Conservation (phyloP, 2,888 invertebrate genomes). For the Pomacea canaliculata region DNA sequence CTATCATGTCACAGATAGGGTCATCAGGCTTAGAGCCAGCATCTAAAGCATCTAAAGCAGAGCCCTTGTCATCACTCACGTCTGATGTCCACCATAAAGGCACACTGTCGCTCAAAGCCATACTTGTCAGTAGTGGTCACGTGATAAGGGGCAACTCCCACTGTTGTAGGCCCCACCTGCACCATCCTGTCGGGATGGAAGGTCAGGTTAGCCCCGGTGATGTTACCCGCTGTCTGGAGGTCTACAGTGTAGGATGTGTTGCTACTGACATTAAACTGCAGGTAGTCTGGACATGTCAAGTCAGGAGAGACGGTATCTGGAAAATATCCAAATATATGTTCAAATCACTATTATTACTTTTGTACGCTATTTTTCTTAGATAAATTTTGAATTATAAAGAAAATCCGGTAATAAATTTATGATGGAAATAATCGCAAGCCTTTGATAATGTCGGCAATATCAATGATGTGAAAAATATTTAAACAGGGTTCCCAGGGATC, state of each 20-base stretch:
- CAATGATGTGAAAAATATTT: too few relatives aligned
- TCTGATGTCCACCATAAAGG: conserved; percentile 18
- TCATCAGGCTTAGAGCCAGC: too few relatives aligned
- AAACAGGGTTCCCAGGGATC: too few relatives aligned
- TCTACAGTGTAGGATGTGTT: background rate
- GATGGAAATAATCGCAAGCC: too few relatives aligned
- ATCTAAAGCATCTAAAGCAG: too few relatives aligned
- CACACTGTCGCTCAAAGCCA: conserved; percentile 21
- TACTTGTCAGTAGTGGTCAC: conserved; percentile 12
- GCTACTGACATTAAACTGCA: background rate
- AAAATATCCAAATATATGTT: background rate
- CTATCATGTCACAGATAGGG: too few relatives aligned
- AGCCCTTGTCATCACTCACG: conserved; percentile 7
- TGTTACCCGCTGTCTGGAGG: background rate
- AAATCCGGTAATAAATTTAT: too few relatives aligned
- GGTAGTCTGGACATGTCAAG: background rate
- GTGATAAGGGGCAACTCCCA: background rate
- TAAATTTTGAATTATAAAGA: too few relatives aligned
- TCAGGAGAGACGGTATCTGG: background rate
- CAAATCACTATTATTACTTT: too few relatives aligned
- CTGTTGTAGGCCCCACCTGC: background rate
- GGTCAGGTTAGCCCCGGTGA: conserved; percentile 1
- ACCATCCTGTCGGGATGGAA: background rate
- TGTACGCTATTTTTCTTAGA: too few relatives aligned
- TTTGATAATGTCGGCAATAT: too few relatives aligned